Percentiles rank a stretch among this genome's conserved stretches.
Conservation (phyloP, 2,888 invertebrate genomes). For the Hymenopus coronatus region DNA sequence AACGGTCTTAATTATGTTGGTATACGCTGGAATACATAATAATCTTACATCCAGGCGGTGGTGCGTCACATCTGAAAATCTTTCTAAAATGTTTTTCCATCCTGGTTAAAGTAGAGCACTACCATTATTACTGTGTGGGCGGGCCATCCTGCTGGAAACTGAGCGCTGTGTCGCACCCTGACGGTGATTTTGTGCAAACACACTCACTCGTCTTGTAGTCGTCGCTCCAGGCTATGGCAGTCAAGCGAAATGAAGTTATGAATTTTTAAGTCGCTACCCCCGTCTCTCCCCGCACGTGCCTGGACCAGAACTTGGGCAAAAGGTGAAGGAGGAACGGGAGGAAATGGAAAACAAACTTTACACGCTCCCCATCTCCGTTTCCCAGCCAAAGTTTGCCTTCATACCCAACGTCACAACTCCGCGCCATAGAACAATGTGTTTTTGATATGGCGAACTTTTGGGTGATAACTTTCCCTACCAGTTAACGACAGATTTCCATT, state of each 20-base stretch:
- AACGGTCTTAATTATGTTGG: neutral
- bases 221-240: neutral
- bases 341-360: conserved; percentile 29
- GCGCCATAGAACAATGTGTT: neutral
- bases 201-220: neutral
- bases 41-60: neutral
- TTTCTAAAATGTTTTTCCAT: neutral
- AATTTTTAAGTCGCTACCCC: conserved; percentile 26
- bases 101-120: neutral
- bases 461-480: neutral
- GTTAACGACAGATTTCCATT: neutral
- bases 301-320: conserved; percentile 13
- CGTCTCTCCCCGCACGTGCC: neutral
- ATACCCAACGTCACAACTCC: neutral
- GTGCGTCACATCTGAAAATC: neutral
- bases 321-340: conserved; percentile 17
- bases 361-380: neutral
- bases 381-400: neutral
- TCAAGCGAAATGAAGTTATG: conserved; percentile 26
- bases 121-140: neutral
- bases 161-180: neutral
- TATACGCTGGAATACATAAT: neutral
- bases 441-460: neutral
- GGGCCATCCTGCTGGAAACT: neutral
- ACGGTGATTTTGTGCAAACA: conserved; percentile 2